Percentiles rank a stretch among this genome's conserved stretches.
phyloP scores from a whole-genome alignment of 2,888 invertebrate genomes.

The Heliconius charithonia region DNA sequence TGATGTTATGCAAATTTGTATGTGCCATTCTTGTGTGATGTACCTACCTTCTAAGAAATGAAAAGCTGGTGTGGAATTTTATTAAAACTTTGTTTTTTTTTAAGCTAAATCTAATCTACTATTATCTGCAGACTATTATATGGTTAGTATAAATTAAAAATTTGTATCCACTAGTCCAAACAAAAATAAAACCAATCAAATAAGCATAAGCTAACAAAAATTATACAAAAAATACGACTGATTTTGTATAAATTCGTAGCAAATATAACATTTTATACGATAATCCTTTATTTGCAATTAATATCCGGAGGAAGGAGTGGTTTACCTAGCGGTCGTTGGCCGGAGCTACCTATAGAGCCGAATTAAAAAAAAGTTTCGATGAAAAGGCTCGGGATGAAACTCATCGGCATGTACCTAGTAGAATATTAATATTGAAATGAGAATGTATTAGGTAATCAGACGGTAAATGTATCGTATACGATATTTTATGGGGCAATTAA shows the following conservation, averaged over 20 bases:
- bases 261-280: slow-evolving; percentile 24
- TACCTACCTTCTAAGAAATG: background rate
- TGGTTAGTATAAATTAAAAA: background rate
- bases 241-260: slow-evolving; percentile 11
- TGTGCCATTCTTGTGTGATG: slow-evolving; percentile 4
- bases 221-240: background rate
- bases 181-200: background rate
- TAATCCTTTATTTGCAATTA: slow-evolving; percentile 36
- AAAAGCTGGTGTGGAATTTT: background rate
- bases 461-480: slow-evolving; percentile 51
- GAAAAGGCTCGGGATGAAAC: slow-evolving; percentile 56
- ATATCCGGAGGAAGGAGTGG: slow-evolving; percentile 29
- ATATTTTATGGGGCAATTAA: slow-evolving; percentile 40
- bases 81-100: background rate
- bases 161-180: background rate
- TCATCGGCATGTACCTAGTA: slow-evolving; percentile 61
- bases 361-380: slow-evolving; percentile 55
- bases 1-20: slow-evolving; percentile 19
- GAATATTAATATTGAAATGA: slow-evolving; percentile 76
- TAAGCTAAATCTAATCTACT: background rate
- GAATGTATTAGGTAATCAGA: slow-evolving; percentile 55
- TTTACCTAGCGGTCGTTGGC: slow-evolving; percentile 46
- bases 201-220: background rate
- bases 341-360: slow-evolving; percentile 45
- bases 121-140: background rate